These are phyloP conservation scores for Pardalotus punctatus DNA, from an alignment of 2,113 vertebrate species.

Conservation along the genomic window DNA sequence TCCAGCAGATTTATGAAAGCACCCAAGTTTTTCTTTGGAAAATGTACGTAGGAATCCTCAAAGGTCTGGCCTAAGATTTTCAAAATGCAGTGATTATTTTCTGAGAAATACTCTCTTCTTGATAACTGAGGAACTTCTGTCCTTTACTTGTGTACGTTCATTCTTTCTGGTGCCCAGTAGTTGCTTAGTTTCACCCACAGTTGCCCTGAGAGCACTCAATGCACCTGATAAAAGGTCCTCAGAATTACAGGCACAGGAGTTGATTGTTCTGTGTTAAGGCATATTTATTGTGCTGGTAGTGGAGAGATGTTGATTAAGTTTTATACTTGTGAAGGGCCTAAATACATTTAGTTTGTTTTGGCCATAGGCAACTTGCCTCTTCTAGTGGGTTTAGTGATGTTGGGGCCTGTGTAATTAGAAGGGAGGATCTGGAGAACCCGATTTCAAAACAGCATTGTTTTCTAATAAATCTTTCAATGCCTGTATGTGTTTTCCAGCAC, in stretches of 20 bases:
- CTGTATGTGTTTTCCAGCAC: not conserved
- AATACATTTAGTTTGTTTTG: not conserved
- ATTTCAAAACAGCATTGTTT: not conserved
- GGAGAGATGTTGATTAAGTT: not conserved
- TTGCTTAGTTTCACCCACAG: not conserved
- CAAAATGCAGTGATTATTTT: not conserved
- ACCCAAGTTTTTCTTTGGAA: not conserved
- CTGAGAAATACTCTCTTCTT: not conserved
- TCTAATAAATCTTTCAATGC: not conserved
- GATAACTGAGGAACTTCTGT: not conserved
- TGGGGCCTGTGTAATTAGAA: not conserved
- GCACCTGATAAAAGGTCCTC: not conserved
- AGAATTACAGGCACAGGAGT: not conserved
- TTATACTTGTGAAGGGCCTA: not conserved
- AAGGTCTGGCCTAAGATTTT: not conserved
- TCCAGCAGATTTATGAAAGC: not conserved
- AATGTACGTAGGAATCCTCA: not conserved
- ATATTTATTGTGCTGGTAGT: not conserved
- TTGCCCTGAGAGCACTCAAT: not conserved
- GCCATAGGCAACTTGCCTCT: not conserved
- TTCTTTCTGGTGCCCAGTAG: not conserved
- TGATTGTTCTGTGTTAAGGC: not conserved
- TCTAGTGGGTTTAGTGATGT: not conserved
- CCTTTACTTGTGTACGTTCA: not conserved
- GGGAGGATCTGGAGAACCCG: not conserved